Evolutionary conservation across 2,888 invertebrate species (phyloP).

Genomic region (Dastarcus helophoroides): DNA sequence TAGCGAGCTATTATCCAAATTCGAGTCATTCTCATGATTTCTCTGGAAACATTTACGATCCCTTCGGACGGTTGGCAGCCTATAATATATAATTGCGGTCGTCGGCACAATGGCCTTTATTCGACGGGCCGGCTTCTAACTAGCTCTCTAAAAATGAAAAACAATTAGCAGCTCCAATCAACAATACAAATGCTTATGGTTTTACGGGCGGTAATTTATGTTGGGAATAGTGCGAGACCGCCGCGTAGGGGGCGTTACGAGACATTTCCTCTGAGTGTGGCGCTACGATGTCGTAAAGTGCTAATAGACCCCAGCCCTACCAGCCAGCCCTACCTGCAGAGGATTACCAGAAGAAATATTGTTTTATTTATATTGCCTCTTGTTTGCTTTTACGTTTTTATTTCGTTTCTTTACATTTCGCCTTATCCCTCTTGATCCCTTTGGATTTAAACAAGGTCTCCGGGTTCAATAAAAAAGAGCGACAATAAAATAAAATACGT

Average conservation of each 20-base stretch:
- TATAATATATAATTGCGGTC: no score
- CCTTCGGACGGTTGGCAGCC: no score
- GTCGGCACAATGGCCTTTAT: no score
- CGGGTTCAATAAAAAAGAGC: no score
- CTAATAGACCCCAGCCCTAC: constrained; percentile 23
- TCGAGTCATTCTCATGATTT: no score
- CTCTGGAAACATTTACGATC: no score
- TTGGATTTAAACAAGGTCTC: no score
- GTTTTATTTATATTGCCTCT: constrained; percentile 20
- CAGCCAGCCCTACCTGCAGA: constrained; percentile 18
- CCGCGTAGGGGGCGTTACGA: constrained; percentile 19
- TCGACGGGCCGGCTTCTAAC: no score
- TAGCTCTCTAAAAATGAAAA: constrained; percentile 10
- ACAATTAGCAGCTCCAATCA: constrained; percentile 19
- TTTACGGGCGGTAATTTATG: constrained; percentile 21
- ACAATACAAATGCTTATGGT: constrained; percentile 21
- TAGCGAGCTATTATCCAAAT: no score
- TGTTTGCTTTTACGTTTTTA: constrained; percentile 1
- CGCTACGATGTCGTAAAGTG: constrained; percentile 23
- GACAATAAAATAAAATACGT: no score
- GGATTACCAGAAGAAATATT: constrained; percentile 25
- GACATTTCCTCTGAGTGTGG: constrained; percentile 23
- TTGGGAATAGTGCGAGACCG: constrained; percentile 15
- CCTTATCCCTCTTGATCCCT: no score
- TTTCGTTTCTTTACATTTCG: no score